Evolutionary conservation across 2,797 vertebrate species (phyloP), one percentile per base, ranked within the genome.

Genomic region (Cirrhinus mrigala): DNA sequence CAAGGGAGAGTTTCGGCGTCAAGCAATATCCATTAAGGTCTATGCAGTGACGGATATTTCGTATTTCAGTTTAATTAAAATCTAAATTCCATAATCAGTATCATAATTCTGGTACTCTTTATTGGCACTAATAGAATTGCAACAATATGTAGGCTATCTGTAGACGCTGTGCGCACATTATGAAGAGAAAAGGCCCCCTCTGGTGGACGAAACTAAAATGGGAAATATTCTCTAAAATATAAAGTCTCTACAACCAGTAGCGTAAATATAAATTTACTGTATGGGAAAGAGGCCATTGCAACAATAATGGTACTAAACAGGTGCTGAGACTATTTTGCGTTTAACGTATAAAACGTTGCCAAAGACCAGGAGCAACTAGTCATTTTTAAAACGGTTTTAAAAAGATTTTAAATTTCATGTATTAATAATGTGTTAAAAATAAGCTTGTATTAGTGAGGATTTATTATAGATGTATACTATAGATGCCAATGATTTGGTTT

Each of bases 41-140:
- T 71, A 86, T 70, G 33, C 66, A 64, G n/a, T 62, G 80, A n/a
- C 50, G 71, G 4, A 70, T 58, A 83, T 20, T 18, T n/a, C 56
- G 29, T 58, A 79, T 22, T n/a, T 14, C 56, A 44, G 74, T 37
- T 46, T 40, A 40, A 29, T 27, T 33, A 50, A 66, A 75, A 48
- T 33, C 3, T 2, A 44, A 68, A 62, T 27, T 29, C 22, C 70
- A 50, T 24, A n/a, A 54, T 58, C 12, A 50, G 40, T 74, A 83
- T 76, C 14, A 74, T 50, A 37, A n/a, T 46, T 78, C 14, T 76
- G 29, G 15, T 60, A 44, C 37, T 48, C 9, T 27, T 60, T 11
- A 37, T 11, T 50, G 44, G 44, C 60, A 33, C 33, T 58, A 40
- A 77, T 37, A 50, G 1, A 48, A n/a, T 40, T 37, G 44, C 14